phyloP scores from a whole-genome alignment of 2,888 invertebrate species.

The Thera britannica region DNA sequence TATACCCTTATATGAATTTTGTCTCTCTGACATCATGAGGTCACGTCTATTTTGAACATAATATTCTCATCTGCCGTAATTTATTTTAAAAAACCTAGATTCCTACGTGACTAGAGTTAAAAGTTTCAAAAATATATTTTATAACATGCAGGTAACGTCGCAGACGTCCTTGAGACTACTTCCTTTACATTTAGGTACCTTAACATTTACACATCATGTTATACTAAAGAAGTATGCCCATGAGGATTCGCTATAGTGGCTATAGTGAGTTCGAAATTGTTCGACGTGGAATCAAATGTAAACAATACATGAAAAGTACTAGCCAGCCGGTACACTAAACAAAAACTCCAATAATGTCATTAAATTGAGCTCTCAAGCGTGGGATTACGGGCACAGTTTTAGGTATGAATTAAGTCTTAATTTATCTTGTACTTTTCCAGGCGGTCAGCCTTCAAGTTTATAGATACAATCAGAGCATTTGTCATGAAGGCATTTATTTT shows the following conservation, averaged over 20 bases:
- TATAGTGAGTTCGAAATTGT: neutral
- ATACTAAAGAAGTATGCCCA: neutral
- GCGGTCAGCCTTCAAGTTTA: constrained; percentile 67
- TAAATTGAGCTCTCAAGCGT: constrained; percentile 74
- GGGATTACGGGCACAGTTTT: constrained; percentile 72
- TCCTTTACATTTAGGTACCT: constrained; percentile 42
- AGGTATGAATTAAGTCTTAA: constrained; percentile 75
- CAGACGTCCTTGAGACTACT: constrained; percentile 57
- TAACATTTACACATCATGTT: constrained; percentile 26
- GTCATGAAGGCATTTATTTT: constrained; percentile 45
- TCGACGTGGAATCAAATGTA: neutral
- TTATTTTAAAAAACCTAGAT: constrained; percentile 45
- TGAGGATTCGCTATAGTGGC: neutral
- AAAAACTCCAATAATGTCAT: constrained; percentile 73
- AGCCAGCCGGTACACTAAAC: constrained; percentile 44
- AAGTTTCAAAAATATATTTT: constrained; percentile 45
- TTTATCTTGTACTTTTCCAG: constrained; percentile 73
- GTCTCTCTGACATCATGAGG: constrained; percentile 35
- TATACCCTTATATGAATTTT: neutral
- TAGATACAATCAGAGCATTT: constrained; percentile 63
- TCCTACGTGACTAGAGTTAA: constrained; percentile 52
- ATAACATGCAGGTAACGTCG: constrained; percentile 53
- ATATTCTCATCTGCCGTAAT: constrained; percentile 33
- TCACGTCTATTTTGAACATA: constrained; percentile 48
- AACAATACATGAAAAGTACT: constrained; percentile 30